Evolutionary conservation across 2,797 vertebrate genomes (phyloP).

Genomic region (Catharus ustulatus): DNA sequence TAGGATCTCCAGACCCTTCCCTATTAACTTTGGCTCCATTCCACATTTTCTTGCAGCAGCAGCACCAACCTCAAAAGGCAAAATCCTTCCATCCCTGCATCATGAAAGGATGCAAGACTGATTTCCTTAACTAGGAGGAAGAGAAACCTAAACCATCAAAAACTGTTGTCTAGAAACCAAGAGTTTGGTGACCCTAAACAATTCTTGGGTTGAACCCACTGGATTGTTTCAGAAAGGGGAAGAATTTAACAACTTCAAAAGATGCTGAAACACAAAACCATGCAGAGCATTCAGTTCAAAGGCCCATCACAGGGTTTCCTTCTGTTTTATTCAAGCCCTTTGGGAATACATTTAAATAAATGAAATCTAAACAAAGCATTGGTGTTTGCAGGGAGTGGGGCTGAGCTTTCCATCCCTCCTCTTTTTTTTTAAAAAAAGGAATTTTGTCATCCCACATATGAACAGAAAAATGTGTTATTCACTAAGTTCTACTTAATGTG

Average conservation of each 20-base stretch:
- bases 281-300: background rate
- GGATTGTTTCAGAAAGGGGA: background rate
- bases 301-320: background rate
- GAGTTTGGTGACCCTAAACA: background rate
- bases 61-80: background rate
- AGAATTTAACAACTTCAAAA: slow-evolving; percentile 12
- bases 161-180: background rate
- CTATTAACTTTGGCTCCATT: background rate
- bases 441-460: background rate
- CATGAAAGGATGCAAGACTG: background rate
- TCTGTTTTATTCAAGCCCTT: slow-evolving; percentile 44
- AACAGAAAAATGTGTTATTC: background rate
- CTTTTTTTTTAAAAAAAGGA: background rate
- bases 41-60: background rate
- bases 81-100: background rate
- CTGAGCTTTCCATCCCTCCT: background rate
- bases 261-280: slow-evolving; percentile 13
- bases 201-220: background rate
- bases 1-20: background rate
- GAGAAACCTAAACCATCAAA: background rate
- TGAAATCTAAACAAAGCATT: slow-evolving; percentile 45
- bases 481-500: background rate
- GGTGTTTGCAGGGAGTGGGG: background rate
- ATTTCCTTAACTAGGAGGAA: background rate
- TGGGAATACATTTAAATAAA: slow-evolving; percentile 44